Base-by-base conservation (phyloP, 2,113 vertebrate genomes). In the Ibidorhyncha struthersii region DNA sequence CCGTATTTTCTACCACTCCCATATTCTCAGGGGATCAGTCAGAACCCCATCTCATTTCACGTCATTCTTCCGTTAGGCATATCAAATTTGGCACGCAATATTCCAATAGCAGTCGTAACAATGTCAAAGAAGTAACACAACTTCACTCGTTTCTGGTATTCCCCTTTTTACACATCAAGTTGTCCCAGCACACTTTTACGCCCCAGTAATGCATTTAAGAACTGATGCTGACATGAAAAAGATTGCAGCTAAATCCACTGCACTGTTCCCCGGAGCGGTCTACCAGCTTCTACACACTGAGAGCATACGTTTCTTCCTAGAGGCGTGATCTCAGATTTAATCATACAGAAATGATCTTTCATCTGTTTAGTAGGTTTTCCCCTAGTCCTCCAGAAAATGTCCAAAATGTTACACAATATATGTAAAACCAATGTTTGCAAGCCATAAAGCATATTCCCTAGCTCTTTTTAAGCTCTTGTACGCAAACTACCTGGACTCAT, bases 41-140 rank as follows among this genome's bases (percentile, higher is more conserved):
- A 63, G 38, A 85, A 45, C 8, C 22, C 43, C 7, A 12, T 4
- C 40, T 45, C 40, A 27, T 29, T 8, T 14, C 36, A 34, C 1
- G 7, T 23, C 4, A 10, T 18, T 40, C 55, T 86, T 70, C 58
- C 36, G 34, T 27, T 15, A 26, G 21, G 20, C 38, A 8, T 20
- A 49, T 4, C 27, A 4, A 11, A 27, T 22, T 23, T 21, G 43
- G n/a, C 43, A 73, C 0, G 0, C 61, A 12, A 3, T 4, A 52
- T 49, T 74, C 59, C 30, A 38, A n/a, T 0, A 61, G 30, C 34
- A 74, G 14, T 26, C 36, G 8, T 0, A 66, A n/a, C 43, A 55
- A 43, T 1, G 36, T 6, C 32, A 43, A 40, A 52, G 22, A 12
- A 41, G 9, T 8, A 30, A 32, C 3, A 16, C 14, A 82, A 26